Base-by-base conservation (phyloP, 2,797 vertebrate species). In the Pogonophryne albipinna region DNA sequence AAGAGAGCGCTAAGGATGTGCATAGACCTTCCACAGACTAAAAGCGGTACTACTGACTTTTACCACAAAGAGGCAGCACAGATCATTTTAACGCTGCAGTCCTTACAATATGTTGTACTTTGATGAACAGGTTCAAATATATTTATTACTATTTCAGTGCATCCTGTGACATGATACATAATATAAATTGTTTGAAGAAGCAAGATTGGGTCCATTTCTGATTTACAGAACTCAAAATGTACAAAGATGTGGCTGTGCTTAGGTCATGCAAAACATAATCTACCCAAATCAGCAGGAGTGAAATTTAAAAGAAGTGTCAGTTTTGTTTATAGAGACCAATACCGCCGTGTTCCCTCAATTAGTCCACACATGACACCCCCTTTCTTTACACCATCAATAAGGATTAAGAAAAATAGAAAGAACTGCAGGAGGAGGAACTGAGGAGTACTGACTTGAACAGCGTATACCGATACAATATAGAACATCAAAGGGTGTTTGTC, bases 21-120 rank as follows among this genome's bases (percentile, higher is more conserved):
- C 10, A 38, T 10, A 2, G 4, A 4, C 31, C 59, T 69, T 50
- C 1, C 4, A 50, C 12, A 52, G 17, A 6, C 13, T 20, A 16
- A 8, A 14, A 66, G 50, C 14, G 76, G 68, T 49, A 65, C 23
- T 88, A 31, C 20, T 42, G 20, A 45, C 4, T 71, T 59, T 79
- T 19, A 52, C 81, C 85, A 88, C 79, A 76, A 27, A 67, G 71
- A 14, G 80, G 85, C 78, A 84, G 78, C 44, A 85, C 27, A 71
- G 20, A 53, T 64, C 12, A n/a, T 59, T 53, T 53, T 42, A 13
- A 75, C 20, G 72, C 23, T 49, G 0, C 2, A 47, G 10, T 13
- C 4, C 27, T 34, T 17, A 45, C 9, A 41, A n/a, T 4, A 34
- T 17, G 27, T 31, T 62, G 47, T 5, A 27, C 27, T 27, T 27